A percentile compares a stretch with the other conserved stretches of the same genome.
phyloP scores from a whole-genome alignment of 2,113 vertebrate genomes.

The Xyrauchen texanus region DNA sequence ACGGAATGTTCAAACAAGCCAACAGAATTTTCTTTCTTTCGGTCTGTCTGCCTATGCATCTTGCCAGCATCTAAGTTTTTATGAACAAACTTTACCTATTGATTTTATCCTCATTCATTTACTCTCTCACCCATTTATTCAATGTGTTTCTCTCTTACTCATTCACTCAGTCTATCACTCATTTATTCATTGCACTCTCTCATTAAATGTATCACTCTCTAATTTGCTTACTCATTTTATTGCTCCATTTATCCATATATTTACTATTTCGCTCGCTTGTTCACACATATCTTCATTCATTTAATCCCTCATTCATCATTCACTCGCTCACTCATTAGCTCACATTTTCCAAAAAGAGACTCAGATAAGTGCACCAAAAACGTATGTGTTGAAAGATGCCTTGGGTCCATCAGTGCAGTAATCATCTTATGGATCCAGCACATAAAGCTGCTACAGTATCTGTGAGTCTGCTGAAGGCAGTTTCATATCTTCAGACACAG shows the following conservation, averaged over 20 bases:
- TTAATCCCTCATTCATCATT: background rate
- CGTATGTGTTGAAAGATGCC: constrained; percentile 5
- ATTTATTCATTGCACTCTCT: background rate
- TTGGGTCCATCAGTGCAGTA: background rate
- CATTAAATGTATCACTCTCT: background rate
- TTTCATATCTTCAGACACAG: background rate
- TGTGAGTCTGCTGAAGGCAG: constrained; percentile 15
- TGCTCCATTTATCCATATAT: background rate
- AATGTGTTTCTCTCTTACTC: background rate
- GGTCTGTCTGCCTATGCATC: too few relatives aligned
- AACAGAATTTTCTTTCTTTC: too few relatives aligned
- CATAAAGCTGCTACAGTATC: background rate
- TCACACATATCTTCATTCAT: too few relatives aligned
- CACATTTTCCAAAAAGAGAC: background rate
- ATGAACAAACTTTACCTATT: too few relatives aligned
- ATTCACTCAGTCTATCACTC: background rate
- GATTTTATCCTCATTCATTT: too few relatives aligned
- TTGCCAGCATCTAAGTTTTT: too few relatives aligned
- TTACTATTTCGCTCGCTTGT: background rate
- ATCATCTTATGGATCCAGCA: constrained; percentile 23
- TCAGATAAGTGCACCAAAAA: background rate
- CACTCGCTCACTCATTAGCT: background rate
- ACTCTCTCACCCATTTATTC: background rate
- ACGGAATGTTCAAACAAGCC: too few relatives aligned
- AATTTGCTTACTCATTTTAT: background rate